A percentile compares a stretch with the other conserved stretches of the same genome.
Evolutionary conservation across 1,140 invertebrate species (phyloP).

Genomic region (Drosophila repleta): DNA sequence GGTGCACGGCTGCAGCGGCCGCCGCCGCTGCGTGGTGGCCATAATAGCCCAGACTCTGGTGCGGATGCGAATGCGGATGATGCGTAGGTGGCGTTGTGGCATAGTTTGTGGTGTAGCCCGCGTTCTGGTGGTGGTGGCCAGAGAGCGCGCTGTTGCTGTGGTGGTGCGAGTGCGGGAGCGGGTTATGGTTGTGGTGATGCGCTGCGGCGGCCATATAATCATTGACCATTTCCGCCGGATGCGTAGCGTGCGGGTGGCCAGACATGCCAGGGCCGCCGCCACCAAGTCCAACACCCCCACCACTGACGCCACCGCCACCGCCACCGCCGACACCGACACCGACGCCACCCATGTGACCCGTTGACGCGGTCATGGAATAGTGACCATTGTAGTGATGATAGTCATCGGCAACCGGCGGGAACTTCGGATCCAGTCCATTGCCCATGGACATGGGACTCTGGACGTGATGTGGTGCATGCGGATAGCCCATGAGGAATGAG

Average conservation of each 20-base stretch:
- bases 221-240: constrained; percentile 83
- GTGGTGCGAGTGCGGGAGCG: constrained; percentile 73
- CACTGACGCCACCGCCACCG: constrained; percentile 20
- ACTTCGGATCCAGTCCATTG: constrained; percentile 80
- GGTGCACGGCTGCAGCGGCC: constrained; percentile 66
- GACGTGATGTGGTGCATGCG: constrained; percentile 85
- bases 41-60: constrained; percentile 78
- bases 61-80: constrained; percentile 69
- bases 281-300: constrained; percentile 4
- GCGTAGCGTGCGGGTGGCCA: constrained; percentile 75
- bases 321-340: constrained; percentile 29
- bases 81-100: constrained; percentile 80
- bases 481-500: constrained; percentile 84
- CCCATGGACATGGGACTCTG: constrained; percentile 83
- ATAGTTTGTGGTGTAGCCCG: constrained; percentile 76
- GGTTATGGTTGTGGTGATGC: constrained; percentile 71
- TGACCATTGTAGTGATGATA: constrained; percentile 83
- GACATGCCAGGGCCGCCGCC: constrained; percentile 61
- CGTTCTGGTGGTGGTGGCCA: constrained; percentile 75
- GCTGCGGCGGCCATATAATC: constrained; percentile 76
- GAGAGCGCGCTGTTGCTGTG: constrained; percentile 78
- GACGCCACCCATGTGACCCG: constrained; percentile 70
- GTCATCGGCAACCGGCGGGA: constrained; percentile 82
- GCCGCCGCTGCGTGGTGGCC: constrained; percentile 62
- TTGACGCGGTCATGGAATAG: constrained; percentile 81